A percentile compares a stretch with the other conserved stretches of the same genome.
Evolutionary conservation across 1,140 invertebrate species (phyloP).

Genomic region (Trichomalopsis sarcophagae): DNA sequence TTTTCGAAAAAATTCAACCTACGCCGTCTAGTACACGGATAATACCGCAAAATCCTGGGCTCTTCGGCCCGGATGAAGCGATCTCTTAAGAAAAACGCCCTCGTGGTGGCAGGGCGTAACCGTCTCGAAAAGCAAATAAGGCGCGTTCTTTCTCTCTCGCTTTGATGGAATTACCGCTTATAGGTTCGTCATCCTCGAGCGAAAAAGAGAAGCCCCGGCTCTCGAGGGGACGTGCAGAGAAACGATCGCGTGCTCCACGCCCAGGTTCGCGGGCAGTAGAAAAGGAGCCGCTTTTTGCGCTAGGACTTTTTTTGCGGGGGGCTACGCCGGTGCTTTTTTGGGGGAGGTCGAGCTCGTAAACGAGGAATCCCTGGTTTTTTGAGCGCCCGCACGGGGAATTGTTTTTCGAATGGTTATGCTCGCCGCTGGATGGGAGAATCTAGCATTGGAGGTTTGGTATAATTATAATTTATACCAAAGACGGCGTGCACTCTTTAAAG

Average conservation of each 20-base stretch:
- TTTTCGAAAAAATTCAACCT: neutral
- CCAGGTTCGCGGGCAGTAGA: slow-evolving; percentile 53
- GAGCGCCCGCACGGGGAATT: neutral
- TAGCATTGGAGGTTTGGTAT: neutral
- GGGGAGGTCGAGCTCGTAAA: slow-evolving; percentile 39
- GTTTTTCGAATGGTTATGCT: slow-evolving; percentile 16
- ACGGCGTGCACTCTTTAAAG: neutral
- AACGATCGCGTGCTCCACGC: slow-evolving; percentile 11
- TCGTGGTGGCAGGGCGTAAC: slow-evolving; percentile 32
- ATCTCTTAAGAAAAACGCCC: slow-evolving; percentile 6
- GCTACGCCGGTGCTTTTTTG: neutral
- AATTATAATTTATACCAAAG: neutral
- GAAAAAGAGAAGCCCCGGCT: neutral
- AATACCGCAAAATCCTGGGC: neutral
- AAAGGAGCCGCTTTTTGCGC: slow-evolving; percentile 31
- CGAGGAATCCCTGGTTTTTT: slow-evolving; percentile 24
- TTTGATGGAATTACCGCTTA: slow-evolving; percentile 46
- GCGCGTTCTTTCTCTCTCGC: neutral
- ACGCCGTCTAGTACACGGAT: neutral
- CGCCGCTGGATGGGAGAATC: neutral
- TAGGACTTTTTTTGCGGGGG: slow-evolving; percentile 35
- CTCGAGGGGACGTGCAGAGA: slow-evolving; percentile 49
- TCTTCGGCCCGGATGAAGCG: neutral
- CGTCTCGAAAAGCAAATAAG: slow-evolving; percentile 47
- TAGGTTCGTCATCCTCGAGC: slow-evolving; percentile 46